Conservation (phyloP, 2,797 vertebrate species). For the Phyllotis vaccarum region DNA sequence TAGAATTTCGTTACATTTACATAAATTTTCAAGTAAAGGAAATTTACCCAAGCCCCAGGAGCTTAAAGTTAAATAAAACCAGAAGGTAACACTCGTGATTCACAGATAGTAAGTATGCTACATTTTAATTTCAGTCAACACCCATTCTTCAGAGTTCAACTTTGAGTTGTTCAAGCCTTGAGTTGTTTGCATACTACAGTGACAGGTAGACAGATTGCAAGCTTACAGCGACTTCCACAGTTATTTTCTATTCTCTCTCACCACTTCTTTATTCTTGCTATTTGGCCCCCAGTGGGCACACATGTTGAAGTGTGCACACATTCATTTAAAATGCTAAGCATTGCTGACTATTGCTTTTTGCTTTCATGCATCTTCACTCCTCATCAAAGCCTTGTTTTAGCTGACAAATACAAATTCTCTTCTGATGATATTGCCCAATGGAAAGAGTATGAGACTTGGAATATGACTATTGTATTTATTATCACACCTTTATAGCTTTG, state of each 20-base stretch:
- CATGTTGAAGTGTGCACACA: neutral
- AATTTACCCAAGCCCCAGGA: neutral
- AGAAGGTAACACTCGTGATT: conserved; percentile 12
- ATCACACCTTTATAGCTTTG: conserved; percentile 5
- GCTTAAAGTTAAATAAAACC: conserved; percentile 45
- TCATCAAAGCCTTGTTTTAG: conserved; percentile 17
- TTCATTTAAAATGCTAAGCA: neutral
- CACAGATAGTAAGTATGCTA: neutral
- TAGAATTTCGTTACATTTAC: conserved; percentile 8
- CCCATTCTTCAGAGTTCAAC: neutral
- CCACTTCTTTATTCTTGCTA: neutral
- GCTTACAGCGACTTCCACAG: neutral
- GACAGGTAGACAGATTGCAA: neutral
- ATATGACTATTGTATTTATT: neutral
- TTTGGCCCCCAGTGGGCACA: neutral
- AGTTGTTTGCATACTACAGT: conserved; percentile 45
- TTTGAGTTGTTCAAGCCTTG: conserved; percentile 18
- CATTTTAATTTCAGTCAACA: conserved; percentile 48
- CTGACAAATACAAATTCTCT: neutral
- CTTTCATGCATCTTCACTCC: neutral
- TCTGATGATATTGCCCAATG: conserved; percentile 28
- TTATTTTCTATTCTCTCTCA: conserved; percentile 44
- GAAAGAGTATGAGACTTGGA: neutral
- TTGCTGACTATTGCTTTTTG: conserved; percentile 12
- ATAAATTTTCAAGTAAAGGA: conserved; percentile 6